phyloP scores from a whole-genome alignment of 2,888 invertebrate species.

The Hirtodrosophila histrioides region DNA sequence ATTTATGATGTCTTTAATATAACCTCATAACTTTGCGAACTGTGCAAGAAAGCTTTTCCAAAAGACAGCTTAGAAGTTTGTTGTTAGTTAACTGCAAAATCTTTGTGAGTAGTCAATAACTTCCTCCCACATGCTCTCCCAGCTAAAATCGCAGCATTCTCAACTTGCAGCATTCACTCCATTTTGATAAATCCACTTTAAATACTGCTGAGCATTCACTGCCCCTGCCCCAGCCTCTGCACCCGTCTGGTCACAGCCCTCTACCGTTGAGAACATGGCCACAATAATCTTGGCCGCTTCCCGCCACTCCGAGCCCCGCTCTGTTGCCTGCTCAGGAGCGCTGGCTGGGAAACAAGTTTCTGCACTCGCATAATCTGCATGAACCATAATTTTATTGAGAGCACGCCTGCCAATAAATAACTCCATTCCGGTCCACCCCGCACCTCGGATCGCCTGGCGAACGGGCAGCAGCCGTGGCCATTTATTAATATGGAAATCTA shows the following conservation, averaged over 20 bases:
- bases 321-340: not conserved
- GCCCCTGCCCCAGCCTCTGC: constrained; percentile 7
- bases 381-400: constrained; percentile 79
- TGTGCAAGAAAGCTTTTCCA: too few relatives aligned
- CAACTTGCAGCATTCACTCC: constrained; percentile 46
- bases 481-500: constrained; percentile 80
- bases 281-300: constrained; percentile 52
- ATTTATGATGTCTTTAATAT: too few relatives aligned
- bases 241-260: constrained; percentile 3
- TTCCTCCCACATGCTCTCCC: constrained; percentile 12
- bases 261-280: constrained; percentile 53
- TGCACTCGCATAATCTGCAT: constrained; percentile 78
- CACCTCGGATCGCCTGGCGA: not conserved
- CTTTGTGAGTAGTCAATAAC: too few relatives aligned
- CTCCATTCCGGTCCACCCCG: constrained; percentile 27
- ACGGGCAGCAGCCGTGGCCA: constrained; percentile 58
- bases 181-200: constrained; percentile 66
- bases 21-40: too few relatives aligned
- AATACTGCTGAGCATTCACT: constrained; percentile 26
- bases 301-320: not conserved
- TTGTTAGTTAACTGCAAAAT: too few relatives aligned
- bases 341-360: constrained; percentile 68
- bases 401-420: constrained; percentile 79
- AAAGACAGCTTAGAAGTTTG: too few relatives aligned
- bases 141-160: constrained; percentile 8